phyloP scores from a whole-genome alignment of 2,113 vertebrate species.

The Neolamprologus hecqui region DNA sequence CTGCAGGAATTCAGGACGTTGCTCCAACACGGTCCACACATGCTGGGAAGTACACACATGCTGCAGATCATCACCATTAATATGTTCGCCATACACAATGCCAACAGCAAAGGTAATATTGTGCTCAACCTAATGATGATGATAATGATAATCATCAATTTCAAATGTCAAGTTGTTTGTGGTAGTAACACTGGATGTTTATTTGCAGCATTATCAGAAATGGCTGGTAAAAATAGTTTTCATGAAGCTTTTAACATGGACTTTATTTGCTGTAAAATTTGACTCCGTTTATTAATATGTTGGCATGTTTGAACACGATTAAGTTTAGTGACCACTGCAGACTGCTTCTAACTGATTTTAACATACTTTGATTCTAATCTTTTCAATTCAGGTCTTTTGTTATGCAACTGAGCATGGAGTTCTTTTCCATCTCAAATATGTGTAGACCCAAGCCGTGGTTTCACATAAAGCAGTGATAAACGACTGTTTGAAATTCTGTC shows the following conservation, averaged over 20 bases:
- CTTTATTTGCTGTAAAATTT: neutral
- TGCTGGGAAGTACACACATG: constrained; percentile 86
- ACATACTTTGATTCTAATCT: neutral
- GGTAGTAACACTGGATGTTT: neutral
- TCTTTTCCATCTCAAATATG: neutral
- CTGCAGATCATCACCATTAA: constrained; percentile 96
- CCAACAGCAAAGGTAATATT: constrained; percentile 76
- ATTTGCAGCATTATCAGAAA: neutral
- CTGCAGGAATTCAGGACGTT: constrained; percentile 88
- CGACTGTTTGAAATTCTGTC: neutral
- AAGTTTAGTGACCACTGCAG: neutral
- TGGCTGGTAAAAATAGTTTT: neutral
- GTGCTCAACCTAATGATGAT: neutral
- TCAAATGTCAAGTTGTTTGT: neutral
- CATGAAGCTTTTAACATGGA: neutral
- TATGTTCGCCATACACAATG: constrained; percentile 94
- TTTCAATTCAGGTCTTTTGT: neutral
- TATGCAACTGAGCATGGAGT: neutral
- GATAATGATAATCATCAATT: neutral
- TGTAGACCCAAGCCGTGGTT: neutral
- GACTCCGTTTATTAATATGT: neutral
- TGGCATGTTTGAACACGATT: neutral
- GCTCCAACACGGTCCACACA: constrained; percentile 85
- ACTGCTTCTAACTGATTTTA: neutral
- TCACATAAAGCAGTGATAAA: neutral